These are phyloP conservation scores for Metopolophium dirhodum DNA, from an alignment of 1,140 invertebrate genomes.

Conservation along the genomic window DNA sequence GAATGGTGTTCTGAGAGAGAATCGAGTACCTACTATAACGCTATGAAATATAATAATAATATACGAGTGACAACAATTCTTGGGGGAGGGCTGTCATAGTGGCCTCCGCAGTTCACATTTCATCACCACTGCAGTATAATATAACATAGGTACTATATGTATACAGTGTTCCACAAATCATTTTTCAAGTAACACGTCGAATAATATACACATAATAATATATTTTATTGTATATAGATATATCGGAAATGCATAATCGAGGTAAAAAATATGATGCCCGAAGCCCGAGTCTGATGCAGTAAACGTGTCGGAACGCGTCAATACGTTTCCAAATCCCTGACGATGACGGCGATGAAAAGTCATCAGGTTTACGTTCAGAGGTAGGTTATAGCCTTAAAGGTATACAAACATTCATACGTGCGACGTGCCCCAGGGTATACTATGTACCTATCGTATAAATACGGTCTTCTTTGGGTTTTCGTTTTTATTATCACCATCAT, in stretches of 20 bases:
- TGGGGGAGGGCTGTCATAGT: neutral
- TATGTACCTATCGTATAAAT: neutral
- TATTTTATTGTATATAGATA: neutral
- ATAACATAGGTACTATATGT: neutral
- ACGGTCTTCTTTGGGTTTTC: neutral
- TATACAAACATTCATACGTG: too few relatives aligned
- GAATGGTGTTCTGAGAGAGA: too few relatives aligned
- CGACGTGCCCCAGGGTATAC: too few relatives aligned
- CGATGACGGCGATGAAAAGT: neutral
- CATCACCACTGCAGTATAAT: neutral
- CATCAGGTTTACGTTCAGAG: neutral
- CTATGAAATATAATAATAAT: too few relatives aligned
- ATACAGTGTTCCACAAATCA: neutral
- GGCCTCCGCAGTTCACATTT: neutral
- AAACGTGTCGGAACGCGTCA: slow-evolving; percentile 8
- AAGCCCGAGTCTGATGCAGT: neutral
- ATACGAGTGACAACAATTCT: neutral
- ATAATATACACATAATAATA: neutral
- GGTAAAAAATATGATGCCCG: neutral
- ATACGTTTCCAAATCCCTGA: slow-evolving; percentile 20
- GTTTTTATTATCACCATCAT: neutral
- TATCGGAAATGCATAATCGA: neutral
- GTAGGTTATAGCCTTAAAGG: too few relatives aligned
- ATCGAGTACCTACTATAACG: too few relatives aligned
- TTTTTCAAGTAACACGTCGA: neutral